Evolutionary conservation across 2,113 vertebrate species (phyloP), one percentile per base, ranked within the genome.

Genomic region (chimpanzee (Pan troglodytes)): DNA sequence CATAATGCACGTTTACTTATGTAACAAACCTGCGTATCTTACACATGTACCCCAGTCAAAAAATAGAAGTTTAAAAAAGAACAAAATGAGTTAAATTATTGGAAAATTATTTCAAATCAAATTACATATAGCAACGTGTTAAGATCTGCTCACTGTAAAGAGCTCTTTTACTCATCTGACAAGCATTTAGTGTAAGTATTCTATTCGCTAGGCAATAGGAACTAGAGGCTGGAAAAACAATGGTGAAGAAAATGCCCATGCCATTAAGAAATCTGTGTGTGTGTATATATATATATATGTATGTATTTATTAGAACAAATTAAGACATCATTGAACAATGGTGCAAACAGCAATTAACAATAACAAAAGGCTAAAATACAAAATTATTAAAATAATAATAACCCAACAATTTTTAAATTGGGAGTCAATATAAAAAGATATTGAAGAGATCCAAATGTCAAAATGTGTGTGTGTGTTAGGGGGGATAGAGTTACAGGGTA

Each of bases 71-170:
- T 59, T 59, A 59, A 59, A 25, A 59, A 25, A 11, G 57, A 59
- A 4, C 10, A 50, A 85, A 73, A 84, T 84, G 2, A 90, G 9
- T 59, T 79, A 70, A 50, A 59, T 50, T 61, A n/a, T 30, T 30
- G 22, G 7, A 45, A 68, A 96, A 78, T 40, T 64, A 79, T 72
- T 79, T 85, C 30, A 90, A 93, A 61, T 70, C 8, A 78, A 72
- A 86, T 61, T 85, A 73, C 13, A 64, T 23, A 50, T 18, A 61
- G 1, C 18, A 90, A 75, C 10, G 5, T 25, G 13, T 43, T 50
- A 81, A 72, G 20, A 78, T 45, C 11, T 22, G 61, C 14, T 45
- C 32, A 79, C 13, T 22, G 0, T 78, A 55, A 83, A 38, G 4
- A 68, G 3, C 22, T 50, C 17, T 92, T 67, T 68, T 57, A 61